A percentile compares a stretch with the other conserved stretches of the same genome.
Conservation (phyloP, 2,797 vertebrate species). For the Channa striata region DNA sequence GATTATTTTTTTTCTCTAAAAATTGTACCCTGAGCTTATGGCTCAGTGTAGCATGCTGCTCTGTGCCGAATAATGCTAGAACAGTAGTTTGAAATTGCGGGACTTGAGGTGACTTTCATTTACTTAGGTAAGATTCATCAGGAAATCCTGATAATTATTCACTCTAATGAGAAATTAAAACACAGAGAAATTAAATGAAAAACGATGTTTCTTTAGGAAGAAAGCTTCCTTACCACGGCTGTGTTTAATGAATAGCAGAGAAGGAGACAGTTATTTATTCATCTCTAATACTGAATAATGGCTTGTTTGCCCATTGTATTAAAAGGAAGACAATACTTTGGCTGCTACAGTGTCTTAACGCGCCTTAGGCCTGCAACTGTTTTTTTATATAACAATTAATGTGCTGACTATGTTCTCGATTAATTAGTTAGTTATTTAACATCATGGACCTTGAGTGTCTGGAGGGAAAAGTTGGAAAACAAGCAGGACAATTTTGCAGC, state of each 20-base stretch:
- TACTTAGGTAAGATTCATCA: background rate
- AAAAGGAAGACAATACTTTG: background rate
- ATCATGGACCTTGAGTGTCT: too few relatives aligned
- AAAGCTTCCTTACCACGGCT: conserved; percentile 11
- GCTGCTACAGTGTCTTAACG: background rate
- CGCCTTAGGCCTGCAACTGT: background rate
- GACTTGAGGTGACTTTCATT: background rate
- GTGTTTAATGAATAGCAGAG: too few relatives aligned
- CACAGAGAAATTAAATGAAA: too few relatives aligned
- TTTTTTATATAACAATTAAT: background rate
- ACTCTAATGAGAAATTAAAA: too few relatives aligned
- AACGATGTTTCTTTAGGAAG: too few relatives aligned
- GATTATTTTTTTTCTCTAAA: background rate
- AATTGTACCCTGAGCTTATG: background rate
- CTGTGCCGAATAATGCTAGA: background rate
- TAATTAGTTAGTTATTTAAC: too few relatives aligned
- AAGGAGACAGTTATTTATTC: too few relatives aligned
- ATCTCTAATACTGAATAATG: background rate
- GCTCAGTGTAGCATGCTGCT: too few relatives aligned
- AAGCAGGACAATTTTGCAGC: too few relatives aligned
- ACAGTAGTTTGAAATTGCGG: background rate
- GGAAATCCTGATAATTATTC: background rate
- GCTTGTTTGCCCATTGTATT: background rate
- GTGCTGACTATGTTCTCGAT: background rate
- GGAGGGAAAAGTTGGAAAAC: too few relatives aligned